Conservation (phyloP, 2,888 invertebrate genomes). For the Chirona hameri region DNA sequence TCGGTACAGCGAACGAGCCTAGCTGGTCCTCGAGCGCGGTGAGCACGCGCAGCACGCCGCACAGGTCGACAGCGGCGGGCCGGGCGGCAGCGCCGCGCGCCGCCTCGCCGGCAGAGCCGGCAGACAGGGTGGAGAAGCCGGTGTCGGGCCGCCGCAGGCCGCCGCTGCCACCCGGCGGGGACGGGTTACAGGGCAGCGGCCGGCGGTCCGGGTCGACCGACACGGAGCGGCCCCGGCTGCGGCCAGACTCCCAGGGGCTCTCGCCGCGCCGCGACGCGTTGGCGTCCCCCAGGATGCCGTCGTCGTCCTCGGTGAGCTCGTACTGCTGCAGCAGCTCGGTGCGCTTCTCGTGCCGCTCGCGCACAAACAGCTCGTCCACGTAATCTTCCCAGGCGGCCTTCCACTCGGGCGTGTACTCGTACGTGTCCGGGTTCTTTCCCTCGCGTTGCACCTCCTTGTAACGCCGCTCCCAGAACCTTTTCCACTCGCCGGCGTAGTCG, state of each 20-base stretch:
- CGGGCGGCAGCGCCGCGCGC: neutral
- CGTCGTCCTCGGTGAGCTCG: slow-evolving; percentile 52
- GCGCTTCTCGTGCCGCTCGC: slow-evolving; percentile 62
- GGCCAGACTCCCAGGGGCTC: neutral
- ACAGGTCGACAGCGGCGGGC: neutral
- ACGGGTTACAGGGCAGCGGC: slow-evolving; percentile 1
- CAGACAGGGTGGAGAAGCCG: neutral
- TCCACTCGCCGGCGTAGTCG: slow-evolving; percentile 83
- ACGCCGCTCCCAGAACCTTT: slow-evolving; percentile 79
- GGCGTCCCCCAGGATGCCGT: slow-evolving; percentile 39
- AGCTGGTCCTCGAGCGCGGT: slow-evolving; percentile 77
- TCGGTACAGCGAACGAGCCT: slow-evolving; percentile 77
- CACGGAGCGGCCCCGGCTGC: neutral
- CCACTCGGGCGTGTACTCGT: slow-evolving; percentile 88
- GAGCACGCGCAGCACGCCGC: slow-evolving; percentile 57
- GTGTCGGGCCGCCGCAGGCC: neutral
- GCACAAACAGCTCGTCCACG: slow-evolving; percentile 71
- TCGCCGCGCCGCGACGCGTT: neutral
- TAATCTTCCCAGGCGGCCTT: slow-evolving; percentile 77
- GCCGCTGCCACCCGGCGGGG: neutral
- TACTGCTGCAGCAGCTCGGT: slow-evolving; percentile 63
- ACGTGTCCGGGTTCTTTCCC: slow-evolving; percentile 69
- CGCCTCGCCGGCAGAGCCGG: neutral
- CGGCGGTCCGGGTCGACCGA: neutral
- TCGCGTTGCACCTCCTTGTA: slow-evolving; percentile 73